phyloP scores from a whole-genome alignment of 2,888 invertebrate genomes.

The Dascillus cervinus region DNA sequence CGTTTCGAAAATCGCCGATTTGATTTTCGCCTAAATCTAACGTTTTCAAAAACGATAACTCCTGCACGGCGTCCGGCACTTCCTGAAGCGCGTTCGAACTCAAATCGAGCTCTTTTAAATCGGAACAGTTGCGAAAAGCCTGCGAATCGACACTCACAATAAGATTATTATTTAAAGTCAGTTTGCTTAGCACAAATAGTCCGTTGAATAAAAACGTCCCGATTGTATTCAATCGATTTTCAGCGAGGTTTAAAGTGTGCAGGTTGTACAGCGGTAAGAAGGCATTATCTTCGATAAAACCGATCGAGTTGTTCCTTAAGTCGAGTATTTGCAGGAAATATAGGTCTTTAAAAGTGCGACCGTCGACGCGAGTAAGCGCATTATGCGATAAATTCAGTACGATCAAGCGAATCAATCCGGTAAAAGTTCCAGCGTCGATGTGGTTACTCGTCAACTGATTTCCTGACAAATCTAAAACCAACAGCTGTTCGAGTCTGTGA shows the following conservation, averaged over 20 bases:
- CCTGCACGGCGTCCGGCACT: slow-evolving; percentile 76
- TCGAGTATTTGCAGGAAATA: slow-evolving; percentile 80
- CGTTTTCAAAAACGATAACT: slow-evolving; percentile 75
- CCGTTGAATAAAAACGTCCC: slow-evolving; percentile 78
- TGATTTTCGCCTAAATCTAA: slow-evolving; percentile 89
- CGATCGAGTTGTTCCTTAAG: slow-evolving; percentile 79
- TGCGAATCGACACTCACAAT: slow-evolving; percentile 70
- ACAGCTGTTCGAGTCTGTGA: slow-evolving; percentile 73
- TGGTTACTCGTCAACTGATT: slow-evolving; percentile 80
- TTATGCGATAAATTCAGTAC: slow-evolving; percentile 82
- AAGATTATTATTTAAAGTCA: slow-evolving; percentile 79
- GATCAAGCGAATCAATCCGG: slow-evolving; percentile 75
- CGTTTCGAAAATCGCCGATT: slow-evolving; percentile 74
- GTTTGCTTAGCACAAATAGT: slow-evolving; percentile 71
- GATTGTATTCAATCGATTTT: slow-evolving; percentile 76
- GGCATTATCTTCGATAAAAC: slow-evolving; percentile 81
- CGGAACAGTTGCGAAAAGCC: slow-evolving; percentile 81
- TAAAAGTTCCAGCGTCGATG: slow-evolving; percentile 77
- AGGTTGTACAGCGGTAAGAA: slow-evolving; percentile 83
- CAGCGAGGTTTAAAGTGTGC: slow-evolving; percentile 81
- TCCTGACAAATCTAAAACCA: slow-evolving; percentile 75
- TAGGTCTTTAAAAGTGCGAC: slow-evolving; percentile 77
- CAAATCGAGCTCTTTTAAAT: slow-evolving; percentile 80
- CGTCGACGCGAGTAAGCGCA: slow-evolving; percentile 74
- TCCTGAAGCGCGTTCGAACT: slow-evolving; percentile 77